Evolutionary conservation across 2,113 vertebrate species (phyloP).

Genomic region (Pomatorhinus ruficollis): DNA sequence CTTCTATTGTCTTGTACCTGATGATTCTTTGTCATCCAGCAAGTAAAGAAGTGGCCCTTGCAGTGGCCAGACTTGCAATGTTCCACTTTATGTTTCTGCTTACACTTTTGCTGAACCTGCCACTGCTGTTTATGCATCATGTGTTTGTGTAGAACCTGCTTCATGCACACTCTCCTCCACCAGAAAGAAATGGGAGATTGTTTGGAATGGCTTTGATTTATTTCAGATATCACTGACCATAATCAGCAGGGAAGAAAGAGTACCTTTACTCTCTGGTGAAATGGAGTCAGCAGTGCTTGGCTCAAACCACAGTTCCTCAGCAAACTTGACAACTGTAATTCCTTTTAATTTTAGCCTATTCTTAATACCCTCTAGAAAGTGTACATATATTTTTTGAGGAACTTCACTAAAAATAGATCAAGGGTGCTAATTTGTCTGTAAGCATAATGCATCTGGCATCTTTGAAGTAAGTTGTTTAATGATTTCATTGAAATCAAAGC

Average conservation of each 20-base stretch:
- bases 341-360: not conserved
- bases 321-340: not conserved
- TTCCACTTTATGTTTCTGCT: not conserved
- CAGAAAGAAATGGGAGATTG: not conserved
- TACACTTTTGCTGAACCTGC: not conserved
- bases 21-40: not conserved
- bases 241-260: not conserved
- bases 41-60: not conserved
- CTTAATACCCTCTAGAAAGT: not conserved
- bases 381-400: not conserved
- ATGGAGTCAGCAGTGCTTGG: not conserved
- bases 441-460: not conserved
- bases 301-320: not conserved
- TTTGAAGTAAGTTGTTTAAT: conserved; percentile 30
- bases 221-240: not conserved
- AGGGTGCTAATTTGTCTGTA: not conserved
- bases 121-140: not conserved
- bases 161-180: not conserved
- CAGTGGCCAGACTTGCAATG: not conserved
- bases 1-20: not conserved
- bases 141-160: not conserved
- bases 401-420: conserved; percentile 9
- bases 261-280: not conserved
- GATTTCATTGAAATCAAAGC: not conserved
- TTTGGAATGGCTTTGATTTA: not conserved